phyloP scores from a whole-genome alignment of 1,140 invertebrate genomes.

The Eriocheir sinensis region DNA sequence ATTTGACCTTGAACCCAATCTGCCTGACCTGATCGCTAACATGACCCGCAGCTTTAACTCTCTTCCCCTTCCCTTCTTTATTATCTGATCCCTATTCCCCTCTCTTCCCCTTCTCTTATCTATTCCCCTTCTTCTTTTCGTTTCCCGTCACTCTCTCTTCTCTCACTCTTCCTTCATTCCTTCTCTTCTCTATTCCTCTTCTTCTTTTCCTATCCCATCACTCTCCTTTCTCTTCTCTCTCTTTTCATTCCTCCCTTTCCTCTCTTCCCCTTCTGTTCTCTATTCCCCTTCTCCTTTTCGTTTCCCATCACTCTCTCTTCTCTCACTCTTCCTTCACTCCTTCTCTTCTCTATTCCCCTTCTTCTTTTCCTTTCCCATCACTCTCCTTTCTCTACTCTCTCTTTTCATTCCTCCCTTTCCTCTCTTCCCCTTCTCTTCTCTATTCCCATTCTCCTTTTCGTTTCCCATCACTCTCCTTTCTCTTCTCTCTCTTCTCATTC shows the following conservation, averaged over 20 bases:
- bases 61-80: background rate
- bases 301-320: too few relatives aligned
- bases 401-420: background rate
- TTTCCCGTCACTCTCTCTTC: too few relatives aligned
- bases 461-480: too few relatives aligned
- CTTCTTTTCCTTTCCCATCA: background rate
- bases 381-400: background rate
- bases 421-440: background rate
- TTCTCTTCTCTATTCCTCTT: background rate
- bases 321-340: background rate
- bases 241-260: background rate
- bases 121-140: background rate
- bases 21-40: background rate
- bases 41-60: background rate
- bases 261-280: background rate
- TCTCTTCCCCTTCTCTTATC: too few relatives aligned
- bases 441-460: too few relatives aligned
- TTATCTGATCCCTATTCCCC: too few relatives aligned
- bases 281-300: background rate
- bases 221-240: too few relatives aligned
- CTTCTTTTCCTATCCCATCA: too few relatives aligned
- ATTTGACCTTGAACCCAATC: background rate
- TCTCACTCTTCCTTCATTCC: background rate
- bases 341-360: background rate
- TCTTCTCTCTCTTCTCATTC: background rate